A percentile compares a stretch with the other conserved stretches of the same genome.
Conservation (phyloP, 2,888 invertebrate genomes). For the Digitonthophagus gazella region DNA sequence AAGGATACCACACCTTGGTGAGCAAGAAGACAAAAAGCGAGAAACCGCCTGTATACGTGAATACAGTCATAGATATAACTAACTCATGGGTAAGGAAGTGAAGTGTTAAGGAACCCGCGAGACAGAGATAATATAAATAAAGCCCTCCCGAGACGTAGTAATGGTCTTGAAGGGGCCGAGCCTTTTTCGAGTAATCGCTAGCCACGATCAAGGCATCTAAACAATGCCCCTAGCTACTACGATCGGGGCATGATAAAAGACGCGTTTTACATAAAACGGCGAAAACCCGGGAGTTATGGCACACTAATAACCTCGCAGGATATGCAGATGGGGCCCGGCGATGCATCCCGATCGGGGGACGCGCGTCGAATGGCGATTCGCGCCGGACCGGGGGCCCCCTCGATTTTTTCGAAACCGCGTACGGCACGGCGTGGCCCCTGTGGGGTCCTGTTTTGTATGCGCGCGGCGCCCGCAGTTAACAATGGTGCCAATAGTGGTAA, state of each 20-base stretch:
- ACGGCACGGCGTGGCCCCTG: too few relatives aligned
- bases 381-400: neutral
- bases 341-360: too few relatives aligned
- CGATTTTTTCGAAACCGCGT: neutral
- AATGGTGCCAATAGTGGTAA: slow-evolving; percentile 51
- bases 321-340: neutral
- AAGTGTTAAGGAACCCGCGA: neutral
- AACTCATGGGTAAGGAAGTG: too few relatives aligned
- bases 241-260: neutral
- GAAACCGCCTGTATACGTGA: too few relatives aligned
- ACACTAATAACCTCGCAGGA: neutral
- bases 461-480: slow-evolving; percentile 46
- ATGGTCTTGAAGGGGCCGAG: neutral
- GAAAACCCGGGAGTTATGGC: neutral
- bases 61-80: too few relatives aligned
- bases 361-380: neutral
- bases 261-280: neutral
- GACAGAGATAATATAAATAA: neutral
- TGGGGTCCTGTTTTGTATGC: slow-evolving; percentile 50
- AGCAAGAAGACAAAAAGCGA: too few relatives aligned
- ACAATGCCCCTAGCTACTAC: neutral
- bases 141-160: neutral
- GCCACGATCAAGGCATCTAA: neutral
- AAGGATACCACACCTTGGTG: too few relatives aligned
- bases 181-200: neutral